Evolutionary conservation across 2,888 invertebrate genomes (phyloP).

Genomic region (Pemphredon lugubris): DNA sequence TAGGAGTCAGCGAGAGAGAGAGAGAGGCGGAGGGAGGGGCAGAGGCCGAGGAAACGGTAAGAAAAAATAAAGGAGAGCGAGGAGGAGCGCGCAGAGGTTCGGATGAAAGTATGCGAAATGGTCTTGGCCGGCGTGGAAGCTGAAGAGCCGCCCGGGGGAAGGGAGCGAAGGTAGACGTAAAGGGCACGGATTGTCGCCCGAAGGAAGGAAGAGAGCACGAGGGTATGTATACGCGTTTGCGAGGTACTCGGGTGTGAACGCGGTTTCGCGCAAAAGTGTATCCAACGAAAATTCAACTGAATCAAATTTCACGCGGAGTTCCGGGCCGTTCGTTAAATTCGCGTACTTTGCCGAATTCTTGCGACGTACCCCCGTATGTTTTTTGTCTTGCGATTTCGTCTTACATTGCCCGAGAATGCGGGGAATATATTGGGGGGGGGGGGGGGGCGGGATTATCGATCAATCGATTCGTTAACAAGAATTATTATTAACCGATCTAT

Average conservation of each 20-base stretch:
- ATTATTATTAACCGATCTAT: no score
- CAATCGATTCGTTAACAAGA: no score
- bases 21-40: slow-evolving; percentile 32
- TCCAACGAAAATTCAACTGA: slow-evolving; percentile 44
- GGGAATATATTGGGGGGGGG: no score
- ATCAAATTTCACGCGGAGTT: not conserved
- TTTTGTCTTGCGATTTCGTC: no score
- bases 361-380: no score
- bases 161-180: slow-evolving; percentile 39
- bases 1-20: slow-evolving; percentile 18
- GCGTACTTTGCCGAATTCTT: not conserved
- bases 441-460: no score
- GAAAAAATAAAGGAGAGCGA: slow-evolving; percentile 49
- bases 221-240: slow-evolving; percentile 1
- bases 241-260: not conserved
- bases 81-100: slow-evolving; percentile 48
- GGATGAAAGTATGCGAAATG: slow-evolving; percentile 55
- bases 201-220: not conserved
- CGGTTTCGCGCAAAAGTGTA: slow-evolving; percentile 26
- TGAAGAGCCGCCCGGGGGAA: slow-evolving; percentile 15
- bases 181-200: slow-evolving; percentile 18
- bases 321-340: not conserved
- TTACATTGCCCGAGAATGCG: no score
- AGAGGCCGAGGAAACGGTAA: slow-evolving; percentile 26
- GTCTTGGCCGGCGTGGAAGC: slow-evolving; percentile 23